A percentile compares a stretch with the other conserved stretches of the same genome.
Conservation (phyloP, 2,113 vertebrate species). For the Meriones unguiculatus region DNA sequence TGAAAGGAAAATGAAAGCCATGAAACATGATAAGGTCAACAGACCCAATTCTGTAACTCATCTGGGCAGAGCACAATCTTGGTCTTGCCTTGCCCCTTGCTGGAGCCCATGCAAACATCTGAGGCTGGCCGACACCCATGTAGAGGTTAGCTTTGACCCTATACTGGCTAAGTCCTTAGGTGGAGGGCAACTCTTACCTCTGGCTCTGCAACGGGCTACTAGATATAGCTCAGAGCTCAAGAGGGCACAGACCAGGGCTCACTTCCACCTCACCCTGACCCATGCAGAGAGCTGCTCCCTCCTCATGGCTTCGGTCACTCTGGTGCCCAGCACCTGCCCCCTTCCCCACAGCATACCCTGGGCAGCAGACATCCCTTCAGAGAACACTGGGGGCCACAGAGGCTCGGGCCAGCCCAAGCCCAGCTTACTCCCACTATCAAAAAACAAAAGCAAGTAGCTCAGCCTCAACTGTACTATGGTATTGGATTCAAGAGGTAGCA, state of each 20-base stretch:
- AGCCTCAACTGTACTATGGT: slow-evolving; percentile 89
- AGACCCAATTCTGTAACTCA: neutral
- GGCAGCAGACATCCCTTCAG: neutral
- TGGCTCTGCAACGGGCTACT: slow-evolving; percentile 76
- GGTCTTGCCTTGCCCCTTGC: neutral
- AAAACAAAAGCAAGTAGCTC: slow-evolving; percentile 77
- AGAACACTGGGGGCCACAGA: neutral
- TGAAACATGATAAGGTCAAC: slow-evolving; percentile 82
- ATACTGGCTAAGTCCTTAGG: neutral
- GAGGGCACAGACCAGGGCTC: slow-evolving; percentile 80
- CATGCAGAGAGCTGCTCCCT: slow-evolving; percentile 79
- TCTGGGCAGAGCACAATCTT: neutral
- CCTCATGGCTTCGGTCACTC: slow-evolving; percentile 69
- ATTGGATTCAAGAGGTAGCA: slow-evolving; percentile 97
- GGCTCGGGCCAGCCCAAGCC: neutral
- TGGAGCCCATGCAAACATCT: neutral
- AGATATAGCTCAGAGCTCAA: slow-evolving; percentile 77
- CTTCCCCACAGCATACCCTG: neutral
- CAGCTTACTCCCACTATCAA: neutral
- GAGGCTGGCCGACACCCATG: neutral
- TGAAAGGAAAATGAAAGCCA: slow-evolving; percentile 82
- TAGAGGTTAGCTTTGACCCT: slow-evolving; percentile 59
- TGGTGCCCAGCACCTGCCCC: slow-evolving; percentile 58
- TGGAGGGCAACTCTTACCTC: neutral
- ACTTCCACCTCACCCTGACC: slow-evolving; percentile 83